phyloP scores from a whole-genome alignment of 1,140 invertebrate species.

The Asobara japonica region DNA sequence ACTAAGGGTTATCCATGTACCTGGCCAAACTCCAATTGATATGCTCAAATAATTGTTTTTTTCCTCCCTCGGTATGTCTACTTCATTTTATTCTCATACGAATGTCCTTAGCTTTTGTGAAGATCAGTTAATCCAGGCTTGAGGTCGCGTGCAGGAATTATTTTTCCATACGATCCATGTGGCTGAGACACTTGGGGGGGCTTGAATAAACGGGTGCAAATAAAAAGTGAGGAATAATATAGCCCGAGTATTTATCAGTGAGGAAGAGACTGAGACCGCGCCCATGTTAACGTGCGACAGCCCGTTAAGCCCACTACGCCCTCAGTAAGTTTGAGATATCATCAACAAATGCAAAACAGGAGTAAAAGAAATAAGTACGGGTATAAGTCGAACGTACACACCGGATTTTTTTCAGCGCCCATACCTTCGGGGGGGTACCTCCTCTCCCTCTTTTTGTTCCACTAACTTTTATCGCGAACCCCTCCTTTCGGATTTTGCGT shows the following conservation, averaged over 20 bases:
- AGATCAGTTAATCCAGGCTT: not conserved
- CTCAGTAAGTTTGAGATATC: slow-evolving; percentile 32
- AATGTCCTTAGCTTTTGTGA: not conserved
- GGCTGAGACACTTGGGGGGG: not conserved
- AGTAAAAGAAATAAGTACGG: slow-evolving; percentile 26
- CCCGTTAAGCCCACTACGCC: slow-evolving; percentile 41
- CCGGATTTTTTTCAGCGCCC: not conserved
- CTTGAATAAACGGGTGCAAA: slow-evolving; percentile 2
- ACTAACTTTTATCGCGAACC: not conserved
- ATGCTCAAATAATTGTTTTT: not conserved
- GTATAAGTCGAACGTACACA: not conserved
- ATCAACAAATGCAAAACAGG: slow-evolving; percentile 41
- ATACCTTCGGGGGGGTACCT: not conserved
- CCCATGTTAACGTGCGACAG: slow-evolving; percentile 33
- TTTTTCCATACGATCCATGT: not conserved
- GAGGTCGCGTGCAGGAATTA: not conserved
- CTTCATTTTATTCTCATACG: not conserved
- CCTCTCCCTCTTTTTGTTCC: not conserved
- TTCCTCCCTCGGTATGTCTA: not conserved
- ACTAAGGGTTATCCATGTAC: too few relatives aligned
- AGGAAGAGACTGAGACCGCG: slow-evolving; percentile 30
- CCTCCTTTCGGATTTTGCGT: not conserved
- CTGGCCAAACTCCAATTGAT: not conserved
- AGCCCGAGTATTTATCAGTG: slow-evolving; percentile 7
- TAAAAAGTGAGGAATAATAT: slow-evolving; percentile 13